Evolutionary conservation across 2,113 vertebrate genomes (phyloP), one percentile per base, ranked within the genome.

Genomic region (Psophia crepitans): DNA sequence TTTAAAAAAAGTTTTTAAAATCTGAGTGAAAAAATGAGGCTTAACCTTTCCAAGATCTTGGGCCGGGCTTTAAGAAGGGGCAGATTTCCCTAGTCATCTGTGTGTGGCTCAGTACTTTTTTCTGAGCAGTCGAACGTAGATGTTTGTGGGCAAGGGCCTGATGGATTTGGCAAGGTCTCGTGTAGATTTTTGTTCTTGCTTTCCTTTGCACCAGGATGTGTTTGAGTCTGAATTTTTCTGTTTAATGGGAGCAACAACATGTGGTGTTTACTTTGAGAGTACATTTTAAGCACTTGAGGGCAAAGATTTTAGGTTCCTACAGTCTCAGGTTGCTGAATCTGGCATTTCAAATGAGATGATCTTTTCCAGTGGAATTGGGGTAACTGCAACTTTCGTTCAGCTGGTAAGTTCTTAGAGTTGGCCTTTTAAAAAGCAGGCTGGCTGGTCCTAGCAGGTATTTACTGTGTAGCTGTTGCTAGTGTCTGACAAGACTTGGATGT

Each of bases 191-290:
- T 90, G 12, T 90, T 74, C 7, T 64, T 78, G 24, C 0, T 0
- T 78, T 75, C 30, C 24, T 37, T 88, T 93, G 48, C 12, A 32
- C 33, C 8, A 57, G 14, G 14, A 32, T 77, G 8, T 51, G 13
- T 89, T 90, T 4, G 35, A 57, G 8, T 35, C 19, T 49, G 76
- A 66, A 1, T 87, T 74, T 87, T 87, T 39, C 33, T 48, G 4
- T 79, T 69, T 69, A 73, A n/a, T 33, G 22, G 16, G 30, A 84
- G 60, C 19, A 71, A 51, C 60, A 75, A 28, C 44, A 3, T 68
- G 26, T 69, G 68, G 21, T 87, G 69, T 71, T 92, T 90, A 61
- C 87, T 96, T 96, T 94, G 76, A 54, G 63, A 57, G 39, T 68
- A 20, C 11, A 39, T 0, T 73, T 92, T 35, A 37, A 65, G n/a